Conservation (phyloP, 2,888 invertebrate genomes). For the Eupithecia vulgata region DNA sequence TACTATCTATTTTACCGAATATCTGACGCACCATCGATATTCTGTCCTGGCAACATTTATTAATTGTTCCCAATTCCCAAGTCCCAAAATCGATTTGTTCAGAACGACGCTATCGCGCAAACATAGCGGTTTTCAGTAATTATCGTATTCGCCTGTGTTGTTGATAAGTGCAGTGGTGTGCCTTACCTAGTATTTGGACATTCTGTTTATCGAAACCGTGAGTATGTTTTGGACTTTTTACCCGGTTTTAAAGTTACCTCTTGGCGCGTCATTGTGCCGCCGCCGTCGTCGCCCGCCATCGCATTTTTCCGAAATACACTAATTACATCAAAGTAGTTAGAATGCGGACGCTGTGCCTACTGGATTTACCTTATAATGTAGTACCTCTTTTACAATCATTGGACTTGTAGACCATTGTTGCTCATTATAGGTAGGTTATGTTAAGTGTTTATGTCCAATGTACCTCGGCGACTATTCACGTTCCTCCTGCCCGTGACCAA, state of each 20-base stretch:
- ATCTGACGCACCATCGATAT: not conserved
- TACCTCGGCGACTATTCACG: not conserved
- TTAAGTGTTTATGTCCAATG: not conserved
- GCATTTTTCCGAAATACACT: slow-evolving; percentile 51
- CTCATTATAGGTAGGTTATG: not conserved
- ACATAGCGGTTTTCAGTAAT: slow-evolving; percentile 56
- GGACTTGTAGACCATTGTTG: not conserved
- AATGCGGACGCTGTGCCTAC: slow-evolving; percentile 11
- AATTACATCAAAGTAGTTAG: slow-evolving; percentile 33
- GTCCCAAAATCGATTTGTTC: slow-evolving; percentile 55
- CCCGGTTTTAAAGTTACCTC: slow-evolving; percentile 37
- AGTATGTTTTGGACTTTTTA: slow-evolving; percentile 54
- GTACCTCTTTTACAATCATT: slow-evolving; percentile 3
- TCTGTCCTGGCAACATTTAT: slow-evolving; percentile 49
- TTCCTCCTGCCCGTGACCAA: not conserved
- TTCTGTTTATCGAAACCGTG: slow-evolving; percentile 50
- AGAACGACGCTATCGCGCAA: slow-evolving; percentile 59
- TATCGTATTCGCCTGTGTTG: slow-evolving; percentile 47
- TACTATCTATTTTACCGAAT: too few relatives aligned
- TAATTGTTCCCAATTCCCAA: slow-evolving; percentile 41
- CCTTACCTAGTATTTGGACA: slow-evolving; percentile 55
- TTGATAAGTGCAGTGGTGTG: slow-evolving; percentile 58
- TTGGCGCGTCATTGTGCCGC: slow-evolving; percentile 62
- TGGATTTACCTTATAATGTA: slow-evolving; percentile 12
- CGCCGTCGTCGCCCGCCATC: slow-evolving; percentile 70